Conservation (phyloP, 2,113 vertebrate species). For the Dicentrarchus labrax region DNA sequence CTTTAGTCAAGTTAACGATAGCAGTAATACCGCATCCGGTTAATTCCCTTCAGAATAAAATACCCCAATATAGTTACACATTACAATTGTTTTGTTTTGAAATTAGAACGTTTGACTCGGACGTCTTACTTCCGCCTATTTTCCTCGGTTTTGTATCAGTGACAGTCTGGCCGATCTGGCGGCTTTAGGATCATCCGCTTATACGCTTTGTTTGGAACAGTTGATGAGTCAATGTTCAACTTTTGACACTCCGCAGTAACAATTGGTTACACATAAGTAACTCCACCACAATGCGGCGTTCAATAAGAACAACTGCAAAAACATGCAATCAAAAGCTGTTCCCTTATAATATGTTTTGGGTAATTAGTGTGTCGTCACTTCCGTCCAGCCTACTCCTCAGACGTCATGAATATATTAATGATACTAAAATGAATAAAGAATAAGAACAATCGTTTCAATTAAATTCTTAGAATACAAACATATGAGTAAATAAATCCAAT, state of each 20-base stretch:
- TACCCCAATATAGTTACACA: fast-evolving
- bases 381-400: neutral
- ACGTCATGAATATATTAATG: neutral
- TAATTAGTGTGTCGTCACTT: constrained; percentile 53
- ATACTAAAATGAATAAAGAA: neutral
- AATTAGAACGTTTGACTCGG: neutral
- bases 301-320: neutral
- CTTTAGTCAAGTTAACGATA: neutral
- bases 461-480: neutral
- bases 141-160: fast-evolving
- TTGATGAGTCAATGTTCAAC: neutral
- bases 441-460: neutral
- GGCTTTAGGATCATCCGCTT: constrained; percentile 38
- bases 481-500: neutral
- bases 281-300: fast-evolving
- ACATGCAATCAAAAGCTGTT: neutral
- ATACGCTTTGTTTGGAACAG: neutral
- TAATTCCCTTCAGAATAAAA: constrained; percentile 22
- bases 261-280: no score
- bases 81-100: constrained; percentile 26
- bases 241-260: neutral
- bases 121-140: neutral
- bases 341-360: constrained; percentile 3
- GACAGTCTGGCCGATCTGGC: constrained; percentile 16
- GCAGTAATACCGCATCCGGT: neutral